phyloP scores from a whole-genome alignment of 1,140 invertebrate genomes.

The Thaumatotibia leucotreta region DNA sequence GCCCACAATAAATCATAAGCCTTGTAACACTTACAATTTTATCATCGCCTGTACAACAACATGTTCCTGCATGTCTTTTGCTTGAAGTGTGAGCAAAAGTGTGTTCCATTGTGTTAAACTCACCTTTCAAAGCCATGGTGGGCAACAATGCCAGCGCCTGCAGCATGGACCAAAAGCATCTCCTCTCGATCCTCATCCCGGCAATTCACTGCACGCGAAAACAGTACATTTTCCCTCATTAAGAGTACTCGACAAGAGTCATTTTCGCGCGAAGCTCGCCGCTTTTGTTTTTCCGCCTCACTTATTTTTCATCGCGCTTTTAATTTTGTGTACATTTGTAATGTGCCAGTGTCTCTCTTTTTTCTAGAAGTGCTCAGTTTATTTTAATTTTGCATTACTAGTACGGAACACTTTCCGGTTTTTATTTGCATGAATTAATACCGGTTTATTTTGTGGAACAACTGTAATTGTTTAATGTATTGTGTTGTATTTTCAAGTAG shows the following conservation, averaged over 20 bases:
- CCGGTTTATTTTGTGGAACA: no score
- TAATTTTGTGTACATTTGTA: conserved; percentile 4
- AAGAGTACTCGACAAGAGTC: not conserved
- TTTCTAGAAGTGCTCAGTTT: not conserved
- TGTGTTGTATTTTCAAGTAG: no score
- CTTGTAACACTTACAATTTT: no score
- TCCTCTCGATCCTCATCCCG: conserved; percentile 62
- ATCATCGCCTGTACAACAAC: no score
- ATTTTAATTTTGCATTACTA: no score
- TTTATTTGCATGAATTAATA: no score
- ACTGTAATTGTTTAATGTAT: no score
- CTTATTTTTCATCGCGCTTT: conserved; percentile 9
- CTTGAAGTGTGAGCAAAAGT: no score
- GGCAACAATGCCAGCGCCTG: conserved; percentile 62
- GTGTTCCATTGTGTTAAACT: conserved; percentile 11
- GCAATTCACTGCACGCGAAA: conserved; percentile 46
- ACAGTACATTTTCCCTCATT: conserved; percentile 43
- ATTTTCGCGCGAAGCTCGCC: conserved; percentile 25
- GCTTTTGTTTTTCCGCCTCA: conserved; percentile 29
- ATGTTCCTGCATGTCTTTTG: no score
- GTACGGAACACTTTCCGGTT: no score
- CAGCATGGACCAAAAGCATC: conserved; percentile 64
- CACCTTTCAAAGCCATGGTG: conserved; percentile 67
- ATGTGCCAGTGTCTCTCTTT: not conserved
- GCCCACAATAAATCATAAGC: no score